Evolutionary conservation across 1,140 invertebrate genomes (phyloP), one percentile per base, ranked within the genome.

Genomic region (Lepidurus packardi): DNA sequence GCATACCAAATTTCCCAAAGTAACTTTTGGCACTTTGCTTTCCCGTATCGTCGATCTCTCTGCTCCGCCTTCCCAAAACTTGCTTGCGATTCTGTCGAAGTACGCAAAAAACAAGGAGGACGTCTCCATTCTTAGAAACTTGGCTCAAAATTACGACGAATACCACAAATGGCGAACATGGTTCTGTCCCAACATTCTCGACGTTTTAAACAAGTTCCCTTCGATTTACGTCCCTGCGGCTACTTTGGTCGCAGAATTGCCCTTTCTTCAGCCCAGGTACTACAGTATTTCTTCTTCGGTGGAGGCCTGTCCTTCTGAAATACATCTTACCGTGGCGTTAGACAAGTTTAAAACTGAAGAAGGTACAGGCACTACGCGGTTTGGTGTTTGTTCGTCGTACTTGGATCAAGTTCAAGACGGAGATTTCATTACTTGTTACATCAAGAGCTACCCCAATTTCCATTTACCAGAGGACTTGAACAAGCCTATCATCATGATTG

Each of bases 261-360:
- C 92, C 1, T 87, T 93, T 1, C 84, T 98, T 21, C 95, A 97
- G 84, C 93, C 96, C 5, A 88, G 96, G 82, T 98, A 96, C 86
- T 98, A 98, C 84, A 95, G 93, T 47, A 97, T 98, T 77, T 97
- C 94, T 11, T 97, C 94, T 0, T 95, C 95, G 10, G 92, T 93
- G 0, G 83, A 89, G 0, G 88, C 91, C n/a, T 89, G 92, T 79
- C 89, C 89, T 1, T 90, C 91, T 75, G 89, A 93, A 85, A 90
- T 98, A 44, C 94, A 98, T 84, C 86, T 97, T 6, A 98, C 96
- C 0, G 93, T 98, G n/a, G 95, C 94, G 78, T 91, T 98, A 1
- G 94, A 98, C 10, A 90, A 91, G 75, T 98, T 96, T 83, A 89
- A 88, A 82, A 93, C 93, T 16, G 89, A 94, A 89, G 90, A 91